Evolutionary conservation across 2,888 invertebrate genomes (phyloP), one percentile per base, ranked within the genome.

Genomic region (Achlya flavicornis): DNA sequence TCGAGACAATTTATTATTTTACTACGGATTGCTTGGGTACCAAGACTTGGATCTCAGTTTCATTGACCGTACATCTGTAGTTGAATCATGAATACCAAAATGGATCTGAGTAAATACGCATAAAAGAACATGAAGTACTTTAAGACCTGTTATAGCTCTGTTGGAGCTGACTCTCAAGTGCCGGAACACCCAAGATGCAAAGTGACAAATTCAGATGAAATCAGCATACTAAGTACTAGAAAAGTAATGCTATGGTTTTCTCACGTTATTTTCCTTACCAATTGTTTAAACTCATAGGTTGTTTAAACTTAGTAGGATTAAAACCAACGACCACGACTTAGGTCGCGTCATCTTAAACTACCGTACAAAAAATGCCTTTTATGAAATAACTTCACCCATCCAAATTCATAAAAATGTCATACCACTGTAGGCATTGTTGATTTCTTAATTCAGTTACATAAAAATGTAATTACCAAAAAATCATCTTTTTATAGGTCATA

Each of bases 1-100:
- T 69, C 71, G 76, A 69, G 73, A 76, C 78, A 76, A 80, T 87
- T 88, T 86, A 84, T 87, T 87, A 86, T 86, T 87, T 77, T 81
- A 77, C 76, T 71, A 74, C 73, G 66, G 65, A 69, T 72, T 69
- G 71, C 68, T 71, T 69, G 65, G 70, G 72, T 75, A 71, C 73
- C 71, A 41, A 38, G 43, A 63, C 65, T 67, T 58, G 66, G 67
- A 64, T 67, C 68, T 65, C 69, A 62, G 70, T 71, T 19, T 38
- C 41, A n/a, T 46, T 46, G 46, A 46, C 46, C n/a, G n/a, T 7
- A 46, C 10, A 43, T 0, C 46, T 46, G 46, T 46, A 46, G 43
- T 14, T n/a, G n/a, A 6, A 46, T 2, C 46, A n/a, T 14, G 46
- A n/a, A 0, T 4, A 43, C 46, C 46, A 6, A n/a, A n/a, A n/a